These are phyloP conservation scores for Melitaea cinxia DNA, from an alignment of 1,140 invertebrate genomes.

Conservation along the genomic window DNA sequence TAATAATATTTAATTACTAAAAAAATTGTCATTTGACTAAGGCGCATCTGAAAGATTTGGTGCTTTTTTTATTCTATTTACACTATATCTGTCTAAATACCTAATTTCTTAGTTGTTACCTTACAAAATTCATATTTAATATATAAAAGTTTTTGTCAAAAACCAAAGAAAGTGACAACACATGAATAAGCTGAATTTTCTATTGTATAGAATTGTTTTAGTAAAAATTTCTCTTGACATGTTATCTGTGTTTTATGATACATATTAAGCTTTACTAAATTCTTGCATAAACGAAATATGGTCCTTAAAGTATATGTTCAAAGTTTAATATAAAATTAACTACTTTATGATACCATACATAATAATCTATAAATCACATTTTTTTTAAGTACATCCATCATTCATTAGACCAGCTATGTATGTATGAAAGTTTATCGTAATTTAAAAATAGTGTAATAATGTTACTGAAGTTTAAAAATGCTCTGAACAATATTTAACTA, in stretches of 20 bases:
- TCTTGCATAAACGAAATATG: slow-evolving; percentile 2
- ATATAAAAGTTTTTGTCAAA: too few species aligned
- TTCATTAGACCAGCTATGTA: neutral
- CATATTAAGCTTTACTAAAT: neutral
- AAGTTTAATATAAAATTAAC: neutral
- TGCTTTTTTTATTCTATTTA: neutral
- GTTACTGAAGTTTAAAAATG: neutral
- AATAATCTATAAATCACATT: neutral
- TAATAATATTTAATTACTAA: too few species aligned
- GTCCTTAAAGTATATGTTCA: neutral
- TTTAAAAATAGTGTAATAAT: neutral
- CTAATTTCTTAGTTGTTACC: too few species aligned
- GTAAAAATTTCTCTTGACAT: too few species aligned
- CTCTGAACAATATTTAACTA: neutral
- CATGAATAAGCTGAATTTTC: too few species aligned
- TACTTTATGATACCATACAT: neutral
- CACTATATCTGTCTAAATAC: too few species aligned
- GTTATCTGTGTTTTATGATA: neutral
- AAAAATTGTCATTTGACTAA: neutral
- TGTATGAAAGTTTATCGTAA: neutral
- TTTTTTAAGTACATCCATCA: slow-evolving; percentile 6
- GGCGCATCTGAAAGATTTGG: neutral
- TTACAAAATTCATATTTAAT: too few species aligned
- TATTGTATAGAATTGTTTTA: too few species aligned
- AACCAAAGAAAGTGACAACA: too few species aligned